Base-by-base conservation (phyloP, 2,113 vertebrate species). In the Sinocyclocheilus maitianheensis region DNA sequence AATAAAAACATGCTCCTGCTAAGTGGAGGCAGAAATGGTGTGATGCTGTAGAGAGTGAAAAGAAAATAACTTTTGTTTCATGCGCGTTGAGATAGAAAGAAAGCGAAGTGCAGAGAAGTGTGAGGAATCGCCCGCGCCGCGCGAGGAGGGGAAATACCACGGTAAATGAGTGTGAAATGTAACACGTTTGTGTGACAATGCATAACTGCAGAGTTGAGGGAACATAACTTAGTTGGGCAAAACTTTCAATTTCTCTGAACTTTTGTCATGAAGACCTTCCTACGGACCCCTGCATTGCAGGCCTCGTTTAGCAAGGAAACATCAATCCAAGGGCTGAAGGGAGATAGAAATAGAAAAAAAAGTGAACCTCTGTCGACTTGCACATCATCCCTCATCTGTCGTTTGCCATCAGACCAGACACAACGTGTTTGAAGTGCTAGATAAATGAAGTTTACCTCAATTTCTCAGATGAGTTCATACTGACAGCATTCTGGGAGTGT, bases 361-460 rank as follows among this genome's bases (percentile, higher is more conserved):
- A 77, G 55, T 81, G 87, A 90, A 69, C 90, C 90, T 90, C 91
- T 88, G 84, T 87, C 88, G 71, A 71, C 80, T 69, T 24, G 1
- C 3, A 60, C 76, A 80, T 91, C 76, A 78, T 91, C 71, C 14
- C 71, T 89, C 85, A 86, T 85, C 87, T 88, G 77, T 65, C 81
- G 46, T 84, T 72, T 48, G 22, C 63, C 13, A 63, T 58, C 53
- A 48, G 18, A 22, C 3, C 40, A 37, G 37, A 72, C 24, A 53
- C 26, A 16, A 82, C 77, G 51, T 6, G 26, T 51, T 78, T 40
- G 58, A 71, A 72, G 63, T 14, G 10, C 77, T 85, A 86, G 90
- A 92, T 83, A 90, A 90, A 92, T 90, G 79, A 89, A 46, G n/a
- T 65, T 48, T 90, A 91, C 93, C 91, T 91, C 90, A 51, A 81